Conservation (phyloP, 2,888 invertebrate species). For the Polydrusus cervinus region DNA sequence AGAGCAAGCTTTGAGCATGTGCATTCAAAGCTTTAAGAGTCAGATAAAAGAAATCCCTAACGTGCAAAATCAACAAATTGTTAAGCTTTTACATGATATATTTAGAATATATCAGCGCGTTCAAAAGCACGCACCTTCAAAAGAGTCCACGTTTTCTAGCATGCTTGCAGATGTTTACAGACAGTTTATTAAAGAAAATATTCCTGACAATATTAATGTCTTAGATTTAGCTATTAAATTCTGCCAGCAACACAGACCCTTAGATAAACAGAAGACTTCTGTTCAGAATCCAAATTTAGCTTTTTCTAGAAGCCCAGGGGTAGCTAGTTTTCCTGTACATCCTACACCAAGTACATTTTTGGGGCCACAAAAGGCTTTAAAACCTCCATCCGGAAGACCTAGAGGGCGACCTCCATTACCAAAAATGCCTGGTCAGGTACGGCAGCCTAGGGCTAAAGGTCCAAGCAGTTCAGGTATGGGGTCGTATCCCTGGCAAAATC, state of each 20-base stretch:
- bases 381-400: conserved; percentile 70
- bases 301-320: conserved; percentile 56
- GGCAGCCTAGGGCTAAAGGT: conserved; percentile 63
- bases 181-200: conserved; percentile 76
- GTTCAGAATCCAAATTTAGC: conserved; percentile 36
- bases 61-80: conserved; percentile 66
- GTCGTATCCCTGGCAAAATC: conserved; percentile 63
- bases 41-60: conserved; percentile 73
- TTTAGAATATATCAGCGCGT: conserved; percentile 79
- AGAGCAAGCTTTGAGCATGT: conserved; percentile 84
- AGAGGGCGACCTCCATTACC: conserved; percentile 73
- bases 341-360: conserved; percentile 52
- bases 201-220: conserved; percentile 77
- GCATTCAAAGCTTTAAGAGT: conserved; percentile 80
- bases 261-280: conserved; percentile 71
- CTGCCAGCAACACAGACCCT: conserved; percentile 78
- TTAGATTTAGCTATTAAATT: conserved; percentile 82
- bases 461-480: conserved; percentile 51
- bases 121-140: conserved; percentile 77
- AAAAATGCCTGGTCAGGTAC: conserved; percentile 63
- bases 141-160: conserved; percentile 77
- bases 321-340: conserved; percentile 55
- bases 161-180: conserved; percentile 83
- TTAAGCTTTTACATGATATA: conserved; percentile 74
- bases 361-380: conserved; percentile 52